Conservation (phyloP, 2,888 invertebrate genomes). For the Zaprionus lineosus region DNA sequence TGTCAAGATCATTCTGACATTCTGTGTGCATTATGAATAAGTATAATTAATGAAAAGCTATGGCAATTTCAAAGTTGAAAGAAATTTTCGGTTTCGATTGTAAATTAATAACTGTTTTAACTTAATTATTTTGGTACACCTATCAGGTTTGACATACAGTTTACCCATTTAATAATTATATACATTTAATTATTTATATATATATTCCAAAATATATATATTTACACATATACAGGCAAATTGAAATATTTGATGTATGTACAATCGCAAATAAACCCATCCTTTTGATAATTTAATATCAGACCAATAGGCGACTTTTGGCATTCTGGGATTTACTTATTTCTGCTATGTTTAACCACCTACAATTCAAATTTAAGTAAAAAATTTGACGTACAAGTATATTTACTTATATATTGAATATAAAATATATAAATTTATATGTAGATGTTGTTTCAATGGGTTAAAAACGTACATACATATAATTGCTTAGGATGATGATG, state of each 20-base stretch:
- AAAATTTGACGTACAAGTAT: conserved; percentile 5
- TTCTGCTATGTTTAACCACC: conserved; percentile 41
- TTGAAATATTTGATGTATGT: too few species aligned
- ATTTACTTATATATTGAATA: conserved; percentile 27
- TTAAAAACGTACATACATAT: conserved; percentile 38
- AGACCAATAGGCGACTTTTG: conserved; percentile 21
- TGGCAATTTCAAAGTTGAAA: conserved; percentile 9
- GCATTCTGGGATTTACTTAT: conserved; percentile 21
- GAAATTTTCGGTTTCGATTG: conserved; percentile 66
- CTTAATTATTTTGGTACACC: conserved; percentile 7
- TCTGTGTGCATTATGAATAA: conserved; percentile 12
- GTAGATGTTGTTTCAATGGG: conserved; percentile 42
- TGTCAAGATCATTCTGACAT: conserved; percentile 3
- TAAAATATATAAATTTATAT: background rate
- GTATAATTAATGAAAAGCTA: conserved; percentile 17
- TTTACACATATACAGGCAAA: conserved; percentile 10
- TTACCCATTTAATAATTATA: conserved; percentile 19
- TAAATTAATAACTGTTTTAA: conserved; percentile 54
- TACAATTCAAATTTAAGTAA: conserved; percentile 34
- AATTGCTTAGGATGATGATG: conserved; percentile 37
- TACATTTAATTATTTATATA: background rate
- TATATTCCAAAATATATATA: conserved; percentile 15
- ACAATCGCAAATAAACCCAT: conserved; percentile 5
- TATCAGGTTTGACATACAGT: conserved; percentile 8
- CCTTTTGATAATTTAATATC: conserved; percentile 10